Conservation (phyloP, 2,888 invertebrate species). For the Lithophane leautieri region DNA sequence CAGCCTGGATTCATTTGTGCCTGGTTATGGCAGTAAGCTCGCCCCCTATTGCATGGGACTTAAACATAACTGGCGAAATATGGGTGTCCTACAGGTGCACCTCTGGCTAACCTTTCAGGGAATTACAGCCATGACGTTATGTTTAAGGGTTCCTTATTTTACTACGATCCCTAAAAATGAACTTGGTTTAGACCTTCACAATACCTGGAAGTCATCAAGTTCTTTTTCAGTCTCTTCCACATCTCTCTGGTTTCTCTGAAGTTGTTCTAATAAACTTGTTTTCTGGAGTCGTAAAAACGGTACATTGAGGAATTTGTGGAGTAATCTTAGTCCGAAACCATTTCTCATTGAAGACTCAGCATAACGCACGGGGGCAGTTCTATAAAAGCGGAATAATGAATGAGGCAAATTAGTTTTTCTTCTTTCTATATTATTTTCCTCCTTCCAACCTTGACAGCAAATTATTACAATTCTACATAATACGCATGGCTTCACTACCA, state of each 20-base stretch:
- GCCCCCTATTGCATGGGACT: too few relatives aligned
- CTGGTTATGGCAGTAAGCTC: too few relatives aligned
- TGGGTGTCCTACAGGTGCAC: too few relatives aligned
- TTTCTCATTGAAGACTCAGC: constrained; percentile 98
- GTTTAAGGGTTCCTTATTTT: not conserved
- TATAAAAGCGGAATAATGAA: constrained; percentile 58
- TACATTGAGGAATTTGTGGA: constrained; percentile 98
- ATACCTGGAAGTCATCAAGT: constrained; percentile 93
- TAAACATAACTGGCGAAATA: too few relatives aligned
- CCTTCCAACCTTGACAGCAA: not conserved
- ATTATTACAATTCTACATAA: not conserved
- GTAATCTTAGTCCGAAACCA: constrained; percentile 97
- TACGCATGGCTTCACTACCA: not conserved
- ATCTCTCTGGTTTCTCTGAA: constrained; percentile 96
- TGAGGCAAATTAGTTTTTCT: not conserved
- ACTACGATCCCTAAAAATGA: not conserved
- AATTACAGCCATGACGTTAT: too few relatives aligned
- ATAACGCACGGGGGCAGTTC: constrained; percentile 94
- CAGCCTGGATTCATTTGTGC: too few relatives aligned
- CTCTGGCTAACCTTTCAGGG: too few relatives aligned
- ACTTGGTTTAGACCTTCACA: not conserved
- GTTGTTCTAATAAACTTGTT: constrained; percentile 94
- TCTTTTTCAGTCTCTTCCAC: constrained; percentile 94
- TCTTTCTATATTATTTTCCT: not conserved
- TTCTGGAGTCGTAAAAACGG: constrained; percentile 97